Base-by-base conservation (phyloP, 2,888 invertebrate species). In the Parapristionchus giblindavisi region DNA sequence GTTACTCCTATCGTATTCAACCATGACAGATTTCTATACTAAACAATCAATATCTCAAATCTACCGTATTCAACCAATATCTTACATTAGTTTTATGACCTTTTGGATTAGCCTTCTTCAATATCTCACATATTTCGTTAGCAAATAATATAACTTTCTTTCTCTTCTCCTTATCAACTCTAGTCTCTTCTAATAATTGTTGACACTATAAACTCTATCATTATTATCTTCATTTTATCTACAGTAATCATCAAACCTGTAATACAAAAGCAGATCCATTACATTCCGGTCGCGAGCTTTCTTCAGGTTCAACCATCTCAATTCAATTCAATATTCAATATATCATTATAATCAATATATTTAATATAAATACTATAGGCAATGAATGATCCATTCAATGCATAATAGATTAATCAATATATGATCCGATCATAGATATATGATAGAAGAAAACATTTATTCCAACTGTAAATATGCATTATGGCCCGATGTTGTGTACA, bases 401-500 rank as follows among this genome's bases (percentile, higher is more conserved):
- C 68, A 68, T 68, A 21, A n/a, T 21, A 14, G 11, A 11, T 48
- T 48, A 48, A 48, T 48, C 48, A 14, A 1, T 36, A 21, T 21
- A 4, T 11, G 32, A 14, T 11, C 36, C 36, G 11, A 27, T 52
- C 40, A n/a, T 11, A 54, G 14, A 54, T 17, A 54, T 14, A 54
- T 54, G n/a, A 27, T 36, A 48, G 27, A 68, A 68, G 27, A 65
- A 43, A 43, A 21, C 63, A 29, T 65, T 65, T 65, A 65, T 65
- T 65, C 63, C 63, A 65, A 29, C 63, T 43, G 63, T 65, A 65
- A 40, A 65, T 65, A 65, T 65, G 63, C 8, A 65, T 65, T 40
- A 65, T 65, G 43, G 63, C 63, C 63, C 43, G 63, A 65, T 5
- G 40, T 65, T 40, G 63, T n/a, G n/a, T n/a, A n/a, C n/a, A n/a